These are phyloP conservation scores for Pyrocephalus nanus DNA, from an alignment of 2,797 vertebrate species.

Conservation along the genomic window DNA sequence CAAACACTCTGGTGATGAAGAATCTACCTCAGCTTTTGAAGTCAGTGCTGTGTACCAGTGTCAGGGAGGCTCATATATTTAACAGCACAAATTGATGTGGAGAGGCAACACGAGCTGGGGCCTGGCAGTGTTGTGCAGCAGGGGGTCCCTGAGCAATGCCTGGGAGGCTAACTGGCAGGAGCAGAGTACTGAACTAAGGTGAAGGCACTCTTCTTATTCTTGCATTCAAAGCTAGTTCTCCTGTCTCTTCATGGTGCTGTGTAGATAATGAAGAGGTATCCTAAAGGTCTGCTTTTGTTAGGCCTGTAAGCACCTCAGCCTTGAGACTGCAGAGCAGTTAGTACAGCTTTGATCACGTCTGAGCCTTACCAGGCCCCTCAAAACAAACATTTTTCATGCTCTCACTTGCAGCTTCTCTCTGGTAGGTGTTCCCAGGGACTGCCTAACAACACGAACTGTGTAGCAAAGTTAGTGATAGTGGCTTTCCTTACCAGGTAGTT, in stretches of 20 bases:
- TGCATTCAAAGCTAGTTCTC: neutral
- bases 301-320: neutral
- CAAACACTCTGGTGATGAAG: neutral
- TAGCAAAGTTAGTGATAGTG: neutral
- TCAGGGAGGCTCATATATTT: neutral
- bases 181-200: neutral
- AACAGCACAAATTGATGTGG: neutral
- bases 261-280: neutral
- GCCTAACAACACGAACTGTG: neutral
- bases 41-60: neutral
- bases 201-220: neutral
- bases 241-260: neutral
- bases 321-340: neutral
- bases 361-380: neutral
- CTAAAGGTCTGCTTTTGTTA: neutral
- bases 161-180: neutral
- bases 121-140: neutral
- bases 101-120: fast-evolving
- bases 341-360: neutral
- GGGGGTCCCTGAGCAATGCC: neutral
- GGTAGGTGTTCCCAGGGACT: neutral
- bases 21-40: neutral
- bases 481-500: neutral
- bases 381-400: neutral
- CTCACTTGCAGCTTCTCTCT: neutral